phyloP scores from a whole-genome alignment of 2,888 invertebrate genomes.

The Andricus curvator region DNA sequence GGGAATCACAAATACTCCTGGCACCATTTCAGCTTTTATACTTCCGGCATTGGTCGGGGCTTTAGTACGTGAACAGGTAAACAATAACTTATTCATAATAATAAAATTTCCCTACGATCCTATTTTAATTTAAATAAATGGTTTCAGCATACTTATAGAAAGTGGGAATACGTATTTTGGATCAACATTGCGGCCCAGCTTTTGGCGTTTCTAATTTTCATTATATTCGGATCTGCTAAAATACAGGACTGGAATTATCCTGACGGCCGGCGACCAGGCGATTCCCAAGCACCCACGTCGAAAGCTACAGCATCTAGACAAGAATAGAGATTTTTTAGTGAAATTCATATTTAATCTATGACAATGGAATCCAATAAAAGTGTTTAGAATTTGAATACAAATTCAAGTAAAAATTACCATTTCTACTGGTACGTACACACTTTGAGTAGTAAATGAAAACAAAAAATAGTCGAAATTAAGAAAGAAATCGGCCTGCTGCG shows the following conservation, averaged over 20 bases:
- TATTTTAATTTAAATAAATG: neutral
- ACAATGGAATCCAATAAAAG: no score
- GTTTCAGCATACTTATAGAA: constrained; percentile 69
- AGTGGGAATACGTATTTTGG: constrained; percentile 72
- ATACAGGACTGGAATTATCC: constrained; percentile 74
- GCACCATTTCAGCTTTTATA: constrained; percentile 73
- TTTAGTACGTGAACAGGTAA: constrained; percentile 68
- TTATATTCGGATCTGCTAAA: constrained; percentile 69
- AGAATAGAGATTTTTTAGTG: no score
- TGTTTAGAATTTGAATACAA: no score
- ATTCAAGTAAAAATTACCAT: no score
- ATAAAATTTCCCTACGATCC: neutral
- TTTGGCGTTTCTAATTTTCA: constrained; percentile 65
- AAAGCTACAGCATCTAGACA: neutral
- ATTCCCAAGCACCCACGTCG: neutral
- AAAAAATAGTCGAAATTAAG: no score
- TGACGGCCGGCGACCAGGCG: constrained; percentile 38
- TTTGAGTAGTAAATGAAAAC: no score
- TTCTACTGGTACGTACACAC: no score
- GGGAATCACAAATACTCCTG: constrained; percentile 76
- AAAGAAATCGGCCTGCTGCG: no score
- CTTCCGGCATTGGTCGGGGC: constrained; percentile 71
- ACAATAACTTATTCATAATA: constrained; percentile 43
- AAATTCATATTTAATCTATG: no score
- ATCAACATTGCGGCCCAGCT: constrained; percentile 65